A percentile compares a stretch with the other conserved stretches of the same genome.
These are phyloP conservation scores for Tachysurus vachellii DNA, from an alignment of 2,113 vertebrate species.

Conservation along the genomic window DNA sequence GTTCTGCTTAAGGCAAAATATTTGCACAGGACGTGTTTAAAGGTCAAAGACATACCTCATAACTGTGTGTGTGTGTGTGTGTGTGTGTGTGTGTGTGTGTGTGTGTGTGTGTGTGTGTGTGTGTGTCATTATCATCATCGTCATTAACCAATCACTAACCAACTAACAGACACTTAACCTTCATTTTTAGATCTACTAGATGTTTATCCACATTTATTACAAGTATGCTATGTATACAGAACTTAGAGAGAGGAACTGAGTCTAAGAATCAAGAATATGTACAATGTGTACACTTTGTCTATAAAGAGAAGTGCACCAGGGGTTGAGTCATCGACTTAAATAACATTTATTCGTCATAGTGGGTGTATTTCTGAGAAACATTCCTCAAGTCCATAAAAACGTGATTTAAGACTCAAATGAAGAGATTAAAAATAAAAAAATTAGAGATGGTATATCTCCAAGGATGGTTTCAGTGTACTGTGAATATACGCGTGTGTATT, in stretches of 20 bases:
- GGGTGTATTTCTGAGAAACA: background rate
- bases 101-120: background rate
- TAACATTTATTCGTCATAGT: background rate
- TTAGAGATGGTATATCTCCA: background rate
- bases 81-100: background rate
- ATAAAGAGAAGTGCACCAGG: background rate
- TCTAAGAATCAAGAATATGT: background rate
- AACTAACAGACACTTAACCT: background rate
- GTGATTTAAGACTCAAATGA: background rate
- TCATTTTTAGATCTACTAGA: background rate
- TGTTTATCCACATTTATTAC: background rate
- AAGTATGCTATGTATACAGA: background rate
- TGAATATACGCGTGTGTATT: too few relatives aligned
- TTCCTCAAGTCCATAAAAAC: background rate
- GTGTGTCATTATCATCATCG: background rate
- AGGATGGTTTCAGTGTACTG: background rate
- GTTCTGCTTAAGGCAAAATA: background rate
- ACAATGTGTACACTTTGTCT: too few relatives aligned
- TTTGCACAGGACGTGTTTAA: slow-evolving; percentile 26
- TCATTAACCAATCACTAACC: background rate
- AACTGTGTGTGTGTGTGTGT: background rate
- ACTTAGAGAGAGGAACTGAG: too few relatives aligned
- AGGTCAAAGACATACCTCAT: slow-evolving; percentile 6
- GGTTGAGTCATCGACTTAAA: background rate
- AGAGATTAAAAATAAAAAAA: background rate